phyloP scores from a whole-genome alignment of 2,113 vertebrate genomes.

The Eonycteris spelaea region DNA sequence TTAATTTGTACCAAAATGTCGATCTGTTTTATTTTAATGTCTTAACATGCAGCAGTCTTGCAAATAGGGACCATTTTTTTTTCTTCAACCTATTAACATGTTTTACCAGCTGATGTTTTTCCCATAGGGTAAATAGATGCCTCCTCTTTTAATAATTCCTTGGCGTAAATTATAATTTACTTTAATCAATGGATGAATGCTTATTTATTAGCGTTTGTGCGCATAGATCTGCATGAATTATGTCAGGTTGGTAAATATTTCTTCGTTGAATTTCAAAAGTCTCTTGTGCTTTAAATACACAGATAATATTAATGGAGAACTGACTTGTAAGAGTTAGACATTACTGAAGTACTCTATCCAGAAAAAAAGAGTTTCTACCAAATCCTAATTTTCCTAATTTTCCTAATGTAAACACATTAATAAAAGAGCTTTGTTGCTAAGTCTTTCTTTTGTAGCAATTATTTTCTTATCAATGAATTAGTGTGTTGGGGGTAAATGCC shows the following conservation, averaged over 20 bases:
- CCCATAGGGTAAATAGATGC: not conserved
- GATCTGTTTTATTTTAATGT: not conserved
- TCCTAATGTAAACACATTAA: not conserved
- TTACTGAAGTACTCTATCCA: not conserved
- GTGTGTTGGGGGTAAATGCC: not conserved
- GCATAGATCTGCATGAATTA: not conserved
- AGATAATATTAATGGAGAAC: not conserved
- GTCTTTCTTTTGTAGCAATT: not conserved
- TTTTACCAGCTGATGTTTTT: not conserved
- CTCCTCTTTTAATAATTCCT: not conserved
- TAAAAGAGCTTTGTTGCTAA: not conserved
- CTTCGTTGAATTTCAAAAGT: not conserved
- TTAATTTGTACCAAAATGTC: not conserved
- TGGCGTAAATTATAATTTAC: constrained; percentile 8
- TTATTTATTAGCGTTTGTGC: not conserved
- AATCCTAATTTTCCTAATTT: constrained; percentile 33
- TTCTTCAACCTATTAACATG: not conserved
- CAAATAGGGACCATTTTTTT: not conserved
- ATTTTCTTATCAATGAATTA: not conserved
- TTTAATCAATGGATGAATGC: not conserved
- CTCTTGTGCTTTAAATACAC: not conserved
- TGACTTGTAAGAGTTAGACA: not conserved
- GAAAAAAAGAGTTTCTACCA: not conserved
- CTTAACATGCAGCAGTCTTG: not conserved
- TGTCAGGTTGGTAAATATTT: not conserved